phyloP scores from a whole-genome alignment of 2,113 vertebrate species.

The Myrmecophaga tridactyla region DNA sequence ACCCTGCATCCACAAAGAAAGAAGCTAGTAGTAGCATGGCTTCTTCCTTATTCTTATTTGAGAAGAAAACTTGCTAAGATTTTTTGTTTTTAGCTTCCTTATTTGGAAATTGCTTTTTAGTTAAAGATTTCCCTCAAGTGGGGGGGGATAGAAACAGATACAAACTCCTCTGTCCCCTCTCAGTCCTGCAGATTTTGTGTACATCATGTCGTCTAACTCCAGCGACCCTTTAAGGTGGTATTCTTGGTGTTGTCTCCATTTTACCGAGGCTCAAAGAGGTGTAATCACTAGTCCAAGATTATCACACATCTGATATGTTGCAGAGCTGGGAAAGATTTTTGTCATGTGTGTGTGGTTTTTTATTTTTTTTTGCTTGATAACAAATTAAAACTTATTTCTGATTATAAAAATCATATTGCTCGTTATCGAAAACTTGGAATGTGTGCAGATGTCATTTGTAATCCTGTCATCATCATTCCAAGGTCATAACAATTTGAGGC shows the following conservation, averaged over 20 bases:
- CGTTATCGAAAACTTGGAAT: conserved; percentile 33
- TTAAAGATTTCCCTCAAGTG: not conserved
- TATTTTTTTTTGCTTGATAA: not conserved
- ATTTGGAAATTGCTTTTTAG: conserved; percentile 38
- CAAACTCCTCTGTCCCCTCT: not conserved
- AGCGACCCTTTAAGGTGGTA: not conserved
- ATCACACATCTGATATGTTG: not conserved
- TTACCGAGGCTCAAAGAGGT: not conserved
- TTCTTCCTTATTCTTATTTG: not conserved
- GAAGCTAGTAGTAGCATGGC: not conserved
- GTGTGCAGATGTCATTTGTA: not conserved
- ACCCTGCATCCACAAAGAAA: not conserved
- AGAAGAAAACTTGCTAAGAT: conserved; percentile 40
- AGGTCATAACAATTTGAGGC: conserved; percentile 55
- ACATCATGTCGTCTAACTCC: not conserved
- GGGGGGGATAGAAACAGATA: not conserved
- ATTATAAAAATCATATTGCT: conserved; percentile 41
- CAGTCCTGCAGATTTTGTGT: no score
- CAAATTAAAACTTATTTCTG: not conserved
- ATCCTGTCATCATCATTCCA: conserved; percentile 20
- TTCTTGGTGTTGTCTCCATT: not conserved
- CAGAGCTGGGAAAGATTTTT: not conserved
- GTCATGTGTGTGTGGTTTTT: no score
- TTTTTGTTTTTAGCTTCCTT: conserved; percentile 21
- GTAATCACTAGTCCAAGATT: not conserved